These are phyloP conservation scores for Crotalus viridis DNA, from an alignment of 2,113 vertebrate genomes.

Conservation along the genomic window DNA sequence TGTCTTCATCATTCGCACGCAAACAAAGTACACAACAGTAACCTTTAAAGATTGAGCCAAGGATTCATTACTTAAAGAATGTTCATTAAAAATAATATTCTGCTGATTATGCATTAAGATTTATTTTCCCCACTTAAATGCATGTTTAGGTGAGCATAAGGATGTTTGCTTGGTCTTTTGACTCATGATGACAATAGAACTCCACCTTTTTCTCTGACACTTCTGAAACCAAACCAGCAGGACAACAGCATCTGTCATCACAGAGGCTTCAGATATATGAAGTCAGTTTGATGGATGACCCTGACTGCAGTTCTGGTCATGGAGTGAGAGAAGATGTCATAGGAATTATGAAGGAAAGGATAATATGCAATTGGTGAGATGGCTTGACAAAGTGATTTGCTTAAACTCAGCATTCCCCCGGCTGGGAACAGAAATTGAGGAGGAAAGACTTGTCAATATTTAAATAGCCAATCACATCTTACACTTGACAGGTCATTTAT, in stretches of 20 bases:
- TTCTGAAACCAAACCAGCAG: slow-evolving; percentile 26
- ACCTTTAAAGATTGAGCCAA: neutral
- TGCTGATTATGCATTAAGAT: neutral
- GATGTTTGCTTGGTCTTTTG: slow-evolving; percentile 33
- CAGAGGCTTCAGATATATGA: slow-evolving; percentile 41
- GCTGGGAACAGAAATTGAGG: neutral
- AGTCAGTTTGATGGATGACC: slow-evolving; percentile 53
- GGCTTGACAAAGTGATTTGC: slow-evolving; percentile 48
- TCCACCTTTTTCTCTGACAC: slow-evolving; percentile 30
- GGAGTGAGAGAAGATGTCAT: slow-evolving; percentile 30
- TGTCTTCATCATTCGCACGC: no score
- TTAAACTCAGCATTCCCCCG: slow-evolving; percentile 43
- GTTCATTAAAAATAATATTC: neutral
- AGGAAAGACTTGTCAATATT: slow-evolving; percentile 23
- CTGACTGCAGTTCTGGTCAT: slow-evolving; percentile 27
- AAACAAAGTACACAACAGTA: no score
- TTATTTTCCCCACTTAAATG: neutral
- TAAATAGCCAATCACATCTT: slow-evolving; percentile 46
- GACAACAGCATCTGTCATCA: slow-evolving; percentile 45
- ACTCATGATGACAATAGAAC: slow-evolving; percentile 45
- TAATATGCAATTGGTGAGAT: neutral
- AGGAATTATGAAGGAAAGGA: slow-evolving; percentile 42
- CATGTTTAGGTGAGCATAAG: slow-evolving; percentile 24
- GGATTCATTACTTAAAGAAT: neutral
- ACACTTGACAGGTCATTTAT: slow-evolving; percentile 42